Evolutionary conservation across 2,797 vertebrate species (phyloP).

Genomic region (Botia kubotai): DNA sequence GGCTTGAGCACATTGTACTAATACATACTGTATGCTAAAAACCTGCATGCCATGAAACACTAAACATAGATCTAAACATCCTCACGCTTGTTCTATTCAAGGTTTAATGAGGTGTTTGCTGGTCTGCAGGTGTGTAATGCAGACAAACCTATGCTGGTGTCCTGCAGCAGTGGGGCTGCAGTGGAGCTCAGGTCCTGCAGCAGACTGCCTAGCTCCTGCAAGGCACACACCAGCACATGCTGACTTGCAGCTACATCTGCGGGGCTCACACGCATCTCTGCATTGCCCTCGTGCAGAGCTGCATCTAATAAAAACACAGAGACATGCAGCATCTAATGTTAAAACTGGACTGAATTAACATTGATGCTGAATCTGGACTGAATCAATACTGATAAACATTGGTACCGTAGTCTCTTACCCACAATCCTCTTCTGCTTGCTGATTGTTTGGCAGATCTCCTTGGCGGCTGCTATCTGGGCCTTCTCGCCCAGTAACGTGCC

Average conservation of each 20-base stretch:
- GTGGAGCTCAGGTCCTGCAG: constrained; percentile 84
- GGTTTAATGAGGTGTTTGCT: constrained; percentile 11
- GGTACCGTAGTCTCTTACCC: constrained; percentile 77
- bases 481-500: constrained; percentile 91
- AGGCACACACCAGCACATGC: constrained; percentile 85
- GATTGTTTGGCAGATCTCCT: constrained; percentile 84
- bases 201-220: constrained; percentile 88
- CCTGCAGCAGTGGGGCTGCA: constrained; percentile 84
- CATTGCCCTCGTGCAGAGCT: constrained; percentile 79
- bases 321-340: not conserved
- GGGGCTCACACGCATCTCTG: constrained; percentile 79
- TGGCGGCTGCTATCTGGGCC: constrained; percentile 88
- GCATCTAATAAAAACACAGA: constrained; percentile 74
- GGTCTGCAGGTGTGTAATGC: constrained; percentile 25
- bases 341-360: not conserved
- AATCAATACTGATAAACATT: not conserved
- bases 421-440: constrained; percentile 83
- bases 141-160: constrained; percentile 82
- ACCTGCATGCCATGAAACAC: too few species aligned
- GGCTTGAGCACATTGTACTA: too few species aligned
- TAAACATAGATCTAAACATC: not conserved
- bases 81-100: not conserved
- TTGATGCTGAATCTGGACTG: not conserved
- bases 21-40: too few species aligned
- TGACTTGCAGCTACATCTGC: constrained; percentile 80